Evolutionary conservation across 1,140 invertebrate species (phyloP), one percentile per base, ranked within the genome.

Genomic region (Ceratosolen solmsi): DNA sequence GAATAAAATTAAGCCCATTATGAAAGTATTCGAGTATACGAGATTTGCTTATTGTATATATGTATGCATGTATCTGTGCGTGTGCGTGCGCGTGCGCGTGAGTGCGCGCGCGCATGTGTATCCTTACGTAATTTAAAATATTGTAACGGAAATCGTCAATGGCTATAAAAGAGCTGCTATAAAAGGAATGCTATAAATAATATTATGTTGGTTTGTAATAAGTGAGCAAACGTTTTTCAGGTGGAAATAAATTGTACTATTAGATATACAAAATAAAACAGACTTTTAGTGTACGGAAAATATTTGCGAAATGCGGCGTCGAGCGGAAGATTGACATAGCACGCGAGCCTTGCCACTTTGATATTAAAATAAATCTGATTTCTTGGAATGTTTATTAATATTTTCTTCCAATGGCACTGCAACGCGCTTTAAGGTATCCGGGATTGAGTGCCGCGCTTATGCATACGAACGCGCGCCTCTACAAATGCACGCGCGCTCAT

Each of bases 311-410:
- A 68, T 49, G n/a, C n/a, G n/a, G 1, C 25, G 8, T 20, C 30
- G 15, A 11, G 2, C 20, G 17, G n/a, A 60, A 76, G 15, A 22
- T 60, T 41, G 30, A 25, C 8, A n/a, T 5, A 27, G 30, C 20
- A 58, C 33, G 25, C 1, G 71, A 0, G 9, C 11, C 46, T 56
- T 74, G 36, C 7, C 33, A n/a, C 36, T 38, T 41, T 15, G 13
- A 17, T 49, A 46, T 27, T 1, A 15, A 41, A 41, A 46, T 41
- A 46, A 58, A 20, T 41, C 9, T 63, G 54, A 76, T 60, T 76
- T 58, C 27, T 38, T 75, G 25, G 15, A 15, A n/a, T 0, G 3
- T 25, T 41, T 60, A 75, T 77, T 77, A 65, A 77, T 76, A 77
- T 76, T 76, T 76, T 41, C 22, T 56, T 33, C 51, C 27, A 30